phyloP scores from a whole-genome alignment of 2,797 vertebrate species.

The Halcyon badia region DNA sequence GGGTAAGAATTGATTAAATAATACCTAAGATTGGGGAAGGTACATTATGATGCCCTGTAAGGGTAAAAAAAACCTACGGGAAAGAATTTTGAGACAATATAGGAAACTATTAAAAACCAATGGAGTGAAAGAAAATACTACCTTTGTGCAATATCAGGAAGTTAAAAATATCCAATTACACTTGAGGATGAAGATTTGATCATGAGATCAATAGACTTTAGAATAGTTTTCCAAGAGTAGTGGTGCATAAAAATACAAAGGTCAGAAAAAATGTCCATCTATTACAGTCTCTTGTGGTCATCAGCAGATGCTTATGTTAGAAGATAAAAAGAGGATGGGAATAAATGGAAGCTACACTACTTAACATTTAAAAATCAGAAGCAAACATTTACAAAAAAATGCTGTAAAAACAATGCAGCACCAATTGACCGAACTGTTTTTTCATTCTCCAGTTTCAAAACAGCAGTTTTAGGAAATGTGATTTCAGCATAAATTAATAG shows the following conservation, averaged over 20 bases:
- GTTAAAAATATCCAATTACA: slow-evolving; percentile 28
- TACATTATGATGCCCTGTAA: background rate
- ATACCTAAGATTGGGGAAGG: background rate
- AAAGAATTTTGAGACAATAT: background rate
- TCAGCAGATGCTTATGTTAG: background rate
- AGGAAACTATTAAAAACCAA: slow-evolving; percentile 27
- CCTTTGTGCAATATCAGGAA: slow-evolving; percentile 5
- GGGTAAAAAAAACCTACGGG: background rate
- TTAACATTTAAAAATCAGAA: background rate
- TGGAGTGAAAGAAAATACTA: slow-evolving; percentile 1
- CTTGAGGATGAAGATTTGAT: slow-evolving; percentile 6
- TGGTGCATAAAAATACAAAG: slow-evolving; percentile 5
- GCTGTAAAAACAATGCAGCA: background rate
- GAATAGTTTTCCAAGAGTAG: slow-evolving; percentile 2
- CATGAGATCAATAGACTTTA: slow-evolving; percentile 23
- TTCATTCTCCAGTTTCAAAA: background rate
- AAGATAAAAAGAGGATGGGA: background rate
- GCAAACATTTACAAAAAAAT: background rate
- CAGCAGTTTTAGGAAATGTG: background rate
- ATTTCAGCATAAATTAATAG: background rate
- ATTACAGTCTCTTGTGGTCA: background rate
- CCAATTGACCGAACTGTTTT: background rate
- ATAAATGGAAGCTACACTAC: background rate
- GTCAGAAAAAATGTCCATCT: background rate
- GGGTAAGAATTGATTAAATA: slow-evolving; percentile 17